Base-by-base conservation (phyloP, 2,797 vertebrate genomes). In the Australoheros facetus region DNA sequence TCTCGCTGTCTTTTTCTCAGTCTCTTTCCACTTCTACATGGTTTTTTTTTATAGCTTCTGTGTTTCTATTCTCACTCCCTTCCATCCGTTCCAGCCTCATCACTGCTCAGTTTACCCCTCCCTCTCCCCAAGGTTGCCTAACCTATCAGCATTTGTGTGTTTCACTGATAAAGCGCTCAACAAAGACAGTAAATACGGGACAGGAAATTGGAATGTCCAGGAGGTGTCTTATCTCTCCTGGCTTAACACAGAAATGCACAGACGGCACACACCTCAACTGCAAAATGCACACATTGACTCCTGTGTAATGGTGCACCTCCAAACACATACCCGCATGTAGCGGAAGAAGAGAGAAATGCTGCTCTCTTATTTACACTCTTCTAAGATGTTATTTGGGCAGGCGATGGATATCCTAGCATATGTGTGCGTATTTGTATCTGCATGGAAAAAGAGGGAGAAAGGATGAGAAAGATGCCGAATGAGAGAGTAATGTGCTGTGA, bases 201-300 rank as follows among this genome's bases (percentile, higher is more conserved):
- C 73, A 81, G 83, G 85, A 91, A 92, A 91, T 88, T 89, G 87
- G 71, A 89, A 57, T 14, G 21, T 85, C 85, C 88, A 79, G 76
- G 59, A 83, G 82, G 78, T 75, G 34, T 82, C 84, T 89, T 88
- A 91, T 88, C 89, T 83, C 54, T 55, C 39, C 69, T 57, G 8
- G 42, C 79, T 86, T 71, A 73, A 83, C 80, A 64, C 32, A 39
- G 71, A 69, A 81, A 73, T 42, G 45, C 71, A 71, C 23, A 69
- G 70, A 60, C 51, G 23, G 17, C 55, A 58, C 73, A 79, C 45
- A 81, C 60, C 54, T 80, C 71, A 19, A 26, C 78, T 39, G 34
- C 76, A 80, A 37, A 74, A 85, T 78, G 19, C 48, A 71, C 66
- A 82, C 73, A 57, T 4, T 72, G 30, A 37, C 56, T 80, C 58